These are phyloP conservation scores for Eleginops maclovinus DNA, from an alignment of 2,113 vertebrate genomes.

Conservation along the genomic window DNA sequence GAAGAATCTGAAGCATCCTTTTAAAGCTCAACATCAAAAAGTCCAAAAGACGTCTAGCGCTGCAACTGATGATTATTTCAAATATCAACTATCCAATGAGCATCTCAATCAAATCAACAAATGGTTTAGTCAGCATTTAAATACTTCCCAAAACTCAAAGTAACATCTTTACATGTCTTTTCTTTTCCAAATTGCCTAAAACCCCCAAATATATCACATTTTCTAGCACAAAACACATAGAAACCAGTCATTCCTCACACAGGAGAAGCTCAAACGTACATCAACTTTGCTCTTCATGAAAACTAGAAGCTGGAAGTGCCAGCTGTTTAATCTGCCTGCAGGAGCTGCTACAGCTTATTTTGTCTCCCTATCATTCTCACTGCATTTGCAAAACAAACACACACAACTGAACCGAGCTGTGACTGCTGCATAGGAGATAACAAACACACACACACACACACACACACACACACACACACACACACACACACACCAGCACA, in stretches of 20 bases:
- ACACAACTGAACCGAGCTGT: not conserved
- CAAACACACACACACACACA: not conserved
- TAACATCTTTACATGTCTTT: not conserved
- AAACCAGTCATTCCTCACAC: not conserved
- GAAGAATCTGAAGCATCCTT: too few relatives aligned
- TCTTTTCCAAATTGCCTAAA: not conserved
- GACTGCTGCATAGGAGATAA: not conserved
- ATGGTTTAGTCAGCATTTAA: too few relatives aligned
- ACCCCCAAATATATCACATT: not conserved
- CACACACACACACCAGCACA: not conserved
- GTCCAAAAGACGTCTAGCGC: not conserved
- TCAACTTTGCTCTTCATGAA: not conserved
- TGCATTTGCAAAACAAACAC: not conserved
- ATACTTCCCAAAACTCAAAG: not conserved
- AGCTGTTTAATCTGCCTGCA: conserved; percentile 6
- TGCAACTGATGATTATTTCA: not conserved
- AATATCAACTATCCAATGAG: not conserved
- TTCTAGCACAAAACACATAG: not conserved
- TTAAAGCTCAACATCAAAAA: not conserved
- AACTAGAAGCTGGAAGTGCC: not conserved
- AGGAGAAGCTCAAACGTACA: not conserved
- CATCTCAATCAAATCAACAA: not conserved
- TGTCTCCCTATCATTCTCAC: not conserved
- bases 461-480: too few relatives aligned
- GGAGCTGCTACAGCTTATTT: not conserved